Percentiles rank a stretch among this genome's conserved stretches.
Conservation (phyloP, 2,888 invertebrate species). For the Cacoxenus indagator region DNA sequence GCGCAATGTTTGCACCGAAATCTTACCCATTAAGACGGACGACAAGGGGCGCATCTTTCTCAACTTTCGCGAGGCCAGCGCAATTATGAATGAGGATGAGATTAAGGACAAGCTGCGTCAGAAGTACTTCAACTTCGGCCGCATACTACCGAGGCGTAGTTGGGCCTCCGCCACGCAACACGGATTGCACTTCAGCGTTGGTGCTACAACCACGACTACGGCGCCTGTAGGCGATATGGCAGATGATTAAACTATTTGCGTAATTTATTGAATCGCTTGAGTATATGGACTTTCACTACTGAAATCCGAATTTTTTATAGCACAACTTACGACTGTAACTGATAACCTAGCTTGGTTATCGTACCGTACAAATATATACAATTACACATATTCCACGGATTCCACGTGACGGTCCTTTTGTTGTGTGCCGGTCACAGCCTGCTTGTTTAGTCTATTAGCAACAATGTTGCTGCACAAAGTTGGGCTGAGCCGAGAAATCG, state of each 20-base stretch:
- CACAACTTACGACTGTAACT: background rate
- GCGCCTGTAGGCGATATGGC: constrained; percentile 54
- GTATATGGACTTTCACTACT: background rate
- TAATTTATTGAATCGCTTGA: no score
- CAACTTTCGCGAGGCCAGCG: constrained; percentile 70
- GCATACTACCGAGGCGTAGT: constrained; percentile 65
- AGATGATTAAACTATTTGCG: constrained; percentile 45
- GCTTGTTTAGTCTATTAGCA: constrained; percentile 50
- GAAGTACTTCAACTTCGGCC: constrained; percentile 68
- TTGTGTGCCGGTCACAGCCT: constrained; percentile 7
- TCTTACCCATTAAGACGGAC: constrained; percentile 70
- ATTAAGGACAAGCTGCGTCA: constrained; percentile 69
- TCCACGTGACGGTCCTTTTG: background rate
- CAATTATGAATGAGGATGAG: constrained; percentile 70
- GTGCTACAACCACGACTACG: constrained; percentile 38
- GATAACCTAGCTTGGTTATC: background rate
- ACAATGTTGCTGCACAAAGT: constrained; percentile 53
- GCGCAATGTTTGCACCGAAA: constrained; percentile 70
- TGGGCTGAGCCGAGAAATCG: constrained; percentile 2
- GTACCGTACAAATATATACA: background rate
- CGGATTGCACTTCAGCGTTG: constrained; percentile 53
- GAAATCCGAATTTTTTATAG: no score
- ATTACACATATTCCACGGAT: background rate
- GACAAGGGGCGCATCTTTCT: constrained; percentile 69
- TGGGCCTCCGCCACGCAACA: constrained; percentile 69